Conservation (phyloP, 23 tunicate genomes). For the Trididemnum miniatum region DNA sequence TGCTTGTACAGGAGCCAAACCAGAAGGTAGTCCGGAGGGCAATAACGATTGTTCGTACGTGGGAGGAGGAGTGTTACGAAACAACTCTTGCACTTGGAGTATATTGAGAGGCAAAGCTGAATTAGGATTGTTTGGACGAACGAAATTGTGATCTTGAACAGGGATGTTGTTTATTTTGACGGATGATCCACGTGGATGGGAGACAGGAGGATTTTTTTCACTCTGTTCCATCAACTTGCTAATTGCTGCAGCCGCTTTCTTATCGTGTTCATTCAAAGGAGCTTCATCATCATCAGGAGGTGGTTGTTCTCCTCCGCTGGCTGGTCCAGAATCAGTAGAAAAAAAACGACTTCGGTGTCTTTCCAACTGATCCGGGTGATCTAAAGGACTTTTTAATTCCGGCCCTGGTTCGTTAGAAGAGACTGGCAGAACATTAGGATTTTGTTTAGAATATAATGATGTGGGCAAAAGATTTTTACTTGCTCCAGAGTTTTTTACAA, state of each 20-base stretch:
- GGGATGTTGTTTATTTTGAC: neutral
- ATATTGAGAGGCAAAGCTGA: slow-evolving; percentile 17
- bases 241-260: slow-evolving; percentile 57
- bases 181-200: neutral
- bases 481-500: neutral
- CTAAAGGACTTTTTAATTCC: slow-evolving; percentile 66
- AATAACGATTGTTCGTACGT: slow-evolving; percentile 48
- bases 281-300: slow-evolving; percentile 55
- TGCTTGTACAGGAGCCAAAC: neutral
- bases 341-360: slow-evolving; percentile 53
- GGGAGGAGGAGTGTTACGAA: slow-evolving; percentile 81
- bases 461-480: neutral
- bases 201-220: slow-evolving; percentile 28
- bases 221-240: slow-evolving; percentile 46
- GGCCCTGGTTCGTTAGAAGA: slow-evolving; percentile 30
- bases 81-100: slow-evolving; percentile 17
- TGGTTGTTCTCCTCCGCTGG: slow-evolving; percentile 5
- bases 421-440: neutral
- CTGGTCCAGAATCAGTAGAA: slow-evolving; percentile 42
- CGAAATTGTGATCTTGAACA: neutral
- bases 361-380: slow-evolving; percentile 61
- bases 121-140: neutral
- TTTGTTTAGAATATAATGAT: neutral
- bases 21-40: neutral
- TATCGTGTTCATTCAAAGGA: slow-evolving; percentile 62